These are phyloP conservation scores for Poeciliopsis occidentalis DNA, from an alignment of 2,113 vertebrate species.

Conservation along the genomic window DNA sequence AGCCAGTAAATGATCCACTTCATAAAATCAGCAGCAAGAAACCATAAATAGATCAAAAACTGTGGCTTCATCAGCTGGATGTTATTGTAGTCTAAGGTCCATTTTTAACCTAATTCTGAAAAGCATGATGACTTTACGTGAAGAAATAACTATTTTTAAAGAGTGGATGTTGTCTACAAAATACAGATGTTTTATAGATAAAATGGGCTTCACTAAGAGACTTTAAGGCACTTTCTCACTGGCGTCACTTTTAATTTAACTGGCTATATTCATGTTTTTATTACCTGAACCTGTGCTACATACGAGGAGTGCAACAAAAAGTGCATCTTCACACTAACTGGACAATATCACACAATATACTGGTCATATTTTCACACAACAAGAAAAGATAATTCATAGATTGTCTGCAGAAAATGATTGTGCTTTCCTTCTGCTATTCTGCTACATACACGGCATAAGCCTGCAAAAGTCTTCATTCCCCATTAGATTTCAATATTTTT, in stretches of 20 bases:
- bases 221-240: slow-evolving; percentile 12
- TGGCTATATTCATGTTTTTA: background rate
- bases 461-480: no score
- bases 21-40: background rate
- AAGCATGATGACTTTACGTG: background rate
- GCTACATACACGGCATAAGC: background rate
- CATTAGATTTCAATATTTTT: background rate
- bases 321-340: slow-evolving; percentile 6
- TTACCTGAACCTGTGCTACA: background rate
- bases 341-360: slow-evolving; percentile 15
- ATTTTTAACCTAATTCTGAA: background rate
- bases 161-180: background rate
- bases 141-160: background rate
- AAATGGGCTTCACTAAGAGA: background rate
- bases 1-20: background rate
- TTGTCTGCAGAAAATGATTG: slow-evolving; percentile 17
- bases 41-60: background rate
- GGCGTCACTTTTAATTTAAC: background rate
- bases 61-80: background rate
- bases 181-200: background rate
- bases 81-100: no score
- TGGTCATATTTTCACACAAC: slow-evolving; percentile 18
- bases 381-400: slow-evolving; percentile 17
- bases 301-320: slow-evolving; percentile 2
- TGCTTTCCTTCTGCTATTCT: background rate